Conservation (phyloP, 2,797 vertebrate species). For the Mormyrus proboscirostris region DNA sequence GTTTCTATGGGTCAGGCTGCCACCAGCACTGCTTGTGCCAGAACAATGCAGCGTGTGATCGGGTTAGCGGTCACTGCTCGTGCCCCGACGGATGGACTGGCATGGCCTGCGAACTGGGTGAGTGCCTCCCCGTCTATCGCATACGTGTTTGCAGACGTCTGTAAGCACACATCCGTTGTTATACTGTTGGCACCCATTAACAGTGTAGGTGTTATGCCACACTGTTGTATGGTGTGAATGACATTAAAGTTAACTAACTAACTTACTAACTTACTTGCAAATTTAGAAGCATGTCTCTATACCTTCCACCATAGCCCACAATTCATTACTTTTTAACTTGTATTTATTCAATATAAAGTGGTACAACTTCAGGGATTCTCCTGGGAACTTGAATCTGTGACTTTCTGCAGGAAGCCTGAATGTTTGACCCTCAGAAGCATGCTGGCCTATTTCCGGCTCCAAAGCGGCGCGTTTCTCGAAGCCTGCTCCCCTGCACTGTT, state of each 20-base stretch:
- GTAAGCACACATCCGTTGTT: neutral
- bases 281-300: neutral
- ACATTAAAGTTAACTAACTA: too few relatives aligned
- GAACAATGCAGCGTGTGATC: constrained; percentile 63
- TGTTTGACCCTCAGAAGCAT: neutral
- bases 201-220: too few relatives aligned
- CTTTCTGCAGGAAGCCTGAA: neutral
- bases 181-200: too few relatives aligned
- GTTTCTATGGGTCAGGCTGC: constrained; percentile 59
- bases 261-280: too few relatives aligned
- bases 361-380: neutral
- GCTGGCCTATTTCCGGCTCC: neutral
- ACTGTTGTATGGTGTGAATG: too few relatives aligned
- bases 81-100: constrained; percentile 65
- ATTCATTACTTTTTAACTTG: neutral
- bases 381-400: neutral
- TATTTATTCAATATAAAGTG: neutral
- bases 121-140: constrained; percentile 26
- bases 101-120: constrained; percentile 68
- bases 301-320: neutral
- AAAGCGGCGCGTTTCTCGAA: neutral
- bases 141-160: neutral
- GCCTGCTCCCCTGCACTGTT: neutral
- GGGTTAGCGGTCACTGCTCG: constrained; percentile 50
- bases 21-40: constrained; percentile 63